Percentiles rank a stretch among this genome's conserved stretches.
These are phyloP conservation scores for Ptychoptera contaminata DNA, from an alignment of 2,888 invertebrate genomes.

Conservation along the genomic window DNA sequence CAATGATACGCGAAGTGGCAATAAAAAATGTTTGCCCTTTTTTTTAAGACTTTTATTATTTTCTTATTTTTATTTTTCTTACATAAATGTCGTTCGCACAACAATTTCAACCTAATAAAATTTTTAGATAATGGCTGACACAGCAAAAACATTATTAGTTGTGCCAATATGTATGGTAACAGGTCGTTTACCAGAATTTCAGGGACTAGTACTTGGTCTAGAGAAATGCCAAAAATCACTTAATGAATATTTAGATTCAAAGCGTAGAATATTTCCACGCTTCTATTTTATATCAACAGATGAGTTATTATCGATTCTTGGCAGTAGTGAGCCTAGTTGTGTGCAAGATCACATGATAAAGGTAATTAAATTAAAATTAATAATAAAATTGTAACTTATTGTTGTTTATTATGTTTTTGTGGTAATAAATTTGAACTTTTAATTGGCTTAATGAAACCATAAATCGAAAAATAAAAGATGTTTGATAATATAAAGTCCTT, in stretches of 20 bases:
- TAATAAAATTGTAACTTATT: background rate
- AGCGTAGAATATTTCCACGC: slow-evolving; percentile 73
- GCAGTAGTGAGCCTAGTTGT: slow-evolving; percentile 65
- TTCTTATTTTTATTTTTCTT: no score
- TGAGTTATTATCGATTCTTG: slow-evolving; percentile 75
- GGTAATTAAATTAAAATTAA: slow-evolving; percentile 28
- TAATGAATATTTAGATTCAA: slow-evolving; percentile 77
- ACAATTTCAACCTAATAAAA: no score
- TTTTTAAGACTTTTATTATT: no score
- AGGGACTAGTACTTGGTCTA: slow-evolving; percentile 53
- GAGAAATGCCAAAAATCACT: slow-evolving; percentile 85
- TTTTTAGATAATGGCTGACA: slow-evolving; percentile 67
- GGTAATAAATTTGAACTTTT: background rate
- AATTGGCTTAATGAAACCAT: no score
- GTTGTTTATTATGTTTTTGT: background rate
- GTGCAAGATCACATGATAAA: slow-evolving; percentile 91
- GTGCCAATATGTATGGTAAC: slow-evolving; percentile 59
- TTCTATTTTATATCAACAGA: slow-evolving; percentile 93
- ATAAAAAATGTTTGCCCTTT: no score
- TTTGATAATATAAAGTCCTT: slow-evolving; percentile 78
- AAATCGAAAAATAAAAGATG: no score
- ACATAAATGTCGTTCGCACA: no score
- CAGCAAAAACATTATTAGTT: slow-evolving; percentile 63
- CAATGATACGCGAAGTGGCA: no score
- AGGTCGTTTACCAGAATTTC: slow-evolving; percentile 62